Percentiles rank a stretch among this genome's conserved stretches.
These are phyloP conservation scores for Subanguina moxae DNA, from an alignment of 1,140 invertebrate genomes.

Conservation along the genomic window DNA sequence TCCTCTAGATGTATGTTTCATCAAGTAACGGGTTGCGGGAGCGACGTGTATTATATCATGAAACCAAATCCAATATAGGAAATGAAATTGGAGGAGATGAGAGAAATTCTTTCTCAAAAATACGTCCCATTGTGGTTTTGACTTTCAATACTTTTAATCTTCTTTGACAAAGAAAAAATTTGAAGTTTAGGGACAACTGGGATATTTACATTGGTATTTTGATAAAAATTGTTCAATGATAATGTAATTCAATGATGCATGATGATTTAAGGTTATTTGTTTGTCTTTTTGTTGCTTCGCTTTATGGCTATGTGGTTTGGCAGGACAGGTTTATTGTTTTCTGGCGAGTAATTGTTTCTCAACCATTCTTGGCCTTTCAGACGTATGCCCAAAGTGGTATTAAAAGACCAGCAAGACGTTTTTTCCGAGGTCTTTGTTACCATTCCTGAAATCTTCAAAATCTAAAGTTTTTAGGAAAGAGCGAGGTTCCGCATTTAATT, in stretches of 20 bases:
- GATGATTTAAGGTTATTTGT: slow-evolving; percentile 24
- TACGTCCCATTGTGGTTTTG: neutral
- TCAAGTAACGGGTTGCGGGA: no score
- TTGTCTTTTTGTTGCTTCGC: slow-evolving; percentile 36
- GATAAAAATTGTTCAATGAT: no score
- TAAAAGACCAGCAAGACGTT: slow-evolving; percentile 18
- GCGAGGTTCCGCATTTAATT: no score
- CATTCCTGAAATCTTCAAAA: no score
- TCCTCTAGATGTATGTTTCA: no score
- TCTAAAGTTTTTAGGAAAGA: no score
- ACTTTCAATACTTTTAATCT: neutral
- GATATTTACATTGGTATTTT: slow-evolving; percentile 48
- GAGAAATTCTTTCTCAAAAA: neutral
- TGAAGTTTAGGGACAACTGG: slow-evolving; percentile 25
- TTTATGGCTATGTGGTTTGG: slow-evolving; percentile 50
- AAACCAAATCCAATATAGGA: no score
- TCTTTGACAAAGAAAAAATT: neutral
- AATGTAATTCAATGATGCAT: no score
- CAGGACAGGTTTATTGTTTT: slow-evolving; percentile 31
- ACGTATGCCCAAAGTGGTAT: no score
- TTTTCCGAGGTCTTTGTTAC: slow-evolving; percentile 55
- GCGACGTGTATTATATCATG: no score
- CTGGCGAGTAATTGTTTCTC: no score
- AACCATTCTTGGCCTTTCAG: no score
- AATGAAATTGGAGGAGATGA: neutral